phyloP scores from a whole-genome alignment of 2,797 vertebrate species.

The Molossus alvarezi region DNA sequence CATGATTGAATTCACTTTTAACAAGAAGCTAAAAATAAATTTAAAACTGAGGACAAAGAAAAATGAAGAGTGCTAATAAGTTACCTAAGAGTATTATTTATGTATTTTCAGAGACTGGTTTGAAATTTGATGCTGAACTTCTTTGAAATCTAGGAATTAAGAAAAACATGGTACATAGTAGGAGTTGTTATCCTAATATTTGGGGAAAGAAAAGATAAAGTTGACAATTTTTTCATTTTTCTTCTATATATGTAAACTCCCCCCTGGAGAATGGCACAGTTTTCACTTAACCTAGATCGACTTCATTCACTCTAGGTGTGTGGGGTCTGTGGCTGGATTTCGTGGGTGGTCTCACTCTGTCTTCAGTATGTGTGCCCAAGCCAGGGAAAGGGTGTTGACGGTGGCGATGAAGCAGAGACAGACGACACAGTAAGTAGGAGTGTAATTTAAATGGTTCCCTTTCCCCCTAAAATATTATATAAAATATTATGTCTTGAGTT shows the following conservation, averaged over 20 bases:
- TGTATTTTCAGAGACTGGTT: not conserved
- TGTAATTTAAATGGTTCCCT: not conserved
- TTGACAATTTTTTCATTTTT: constrained; percentile 17
- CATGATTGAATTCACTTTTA: not conserved
- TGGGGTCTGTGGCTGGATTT: not conserved
- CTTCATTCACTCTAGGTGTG: not conserved
- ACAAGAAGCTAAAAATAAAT: not conserved
- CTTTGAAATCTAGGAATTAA: not conserved
- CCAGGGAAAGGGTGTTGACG: not conserved
- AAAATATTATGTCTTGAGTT: not conserved
- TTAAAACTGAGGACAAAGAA: not conserved
- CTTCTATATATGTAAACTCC: constrained; percentile 2
- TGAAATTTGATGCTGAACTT: not conserved
- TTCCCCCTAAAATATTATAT: not conserved
- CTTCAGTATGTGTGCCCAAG: not conserved
- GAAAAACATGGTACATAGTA: not conserved
- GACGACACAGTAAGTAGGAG: not conserved
- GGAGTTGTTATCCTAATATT: not conserved
- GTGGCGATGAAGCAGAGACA: not conserved
- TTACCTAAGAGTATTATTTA: not conserved
- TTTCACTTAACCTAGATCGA: not conserved
- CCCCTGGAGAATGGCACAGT: not conserved
- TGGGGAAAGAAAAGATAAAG: not conserved
- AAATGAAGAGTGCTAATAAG: not conserved
- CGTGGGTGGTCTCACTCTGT: not conserved